A percentile compares a stretch with the other conserved stretches of the same genome.
phyloP scores from a whole-genome alignment of 1,140 invertebrate species.

The Bombus pascuorum region DNA sequence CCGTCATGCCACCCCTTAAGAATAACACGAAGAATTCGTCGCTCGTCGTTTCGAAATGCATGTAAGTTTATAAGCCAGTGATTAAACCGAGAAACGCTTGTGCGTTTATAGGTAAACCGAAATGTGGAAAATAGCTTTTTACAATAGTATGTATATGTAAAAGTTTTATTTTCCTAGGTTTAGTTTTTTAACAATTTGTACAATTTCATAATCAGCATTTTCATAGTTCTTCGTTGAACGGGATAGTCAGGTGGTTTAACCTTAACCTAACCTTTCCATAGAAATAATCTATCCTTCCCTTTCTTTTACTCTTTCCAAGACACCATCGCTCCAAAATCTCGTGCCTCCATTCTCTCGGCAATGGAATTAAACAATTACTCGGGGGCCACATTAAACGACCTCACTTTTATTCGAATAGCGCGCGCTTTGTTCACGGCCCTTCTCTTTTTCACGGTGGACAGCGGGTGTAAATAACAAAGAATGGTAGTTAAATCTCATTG shows the following conservation, averaged over 20 bases:
- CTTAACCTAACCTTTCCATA: too few species aligned
- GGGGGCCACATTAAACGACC: slow-evolving; percentile 1
- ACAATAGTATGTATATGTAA: too few species aligned
- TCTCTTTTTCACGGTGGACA: slow-evolving; percentile 28
- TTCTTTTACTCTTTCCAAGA: background rate
- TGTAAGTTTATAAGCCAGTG: too few species aligned
- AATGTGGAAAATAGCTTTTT: too few species aligned
- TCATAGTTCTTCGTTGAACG: too few species aligned
- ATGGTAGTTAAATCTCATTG: slow-evolving; percentile 50
- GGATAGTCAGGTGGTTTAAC: too few species aligned
- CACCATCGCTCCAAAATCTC: background rate
- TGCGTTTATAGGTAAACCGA: too few species aligned
- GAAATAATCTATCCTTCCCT: too few species aligned
- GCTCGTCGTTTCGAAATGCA: background rate
- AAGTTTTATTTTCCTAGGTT: too few species aligned
- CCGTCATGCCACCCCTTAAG: slow-evolving; percentile 25
- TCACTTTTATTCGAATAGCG: slow-evolving; percentile 15
- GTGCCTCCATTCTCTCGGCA: background rate
- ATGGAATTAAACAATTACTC: slow-evolving; percentile 38
- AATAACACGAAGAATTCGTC: slow-evolving; percentile 31
- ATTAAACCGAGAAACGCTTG: background rate
- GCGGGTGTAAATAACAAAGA: slow-evolving; percentile 38
- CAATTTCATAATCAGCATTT: too few species aligned
- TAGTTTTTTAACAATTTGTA: too few species aligned
- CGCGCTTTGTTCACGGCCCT: slow-evolving; percentile 9